Evolutionary conservation across 2,888 invertebrate genomes (phyloP), one percentile per base, ranked within the genome.

Genomic region (Tetragonula carbonaria): DNA sequence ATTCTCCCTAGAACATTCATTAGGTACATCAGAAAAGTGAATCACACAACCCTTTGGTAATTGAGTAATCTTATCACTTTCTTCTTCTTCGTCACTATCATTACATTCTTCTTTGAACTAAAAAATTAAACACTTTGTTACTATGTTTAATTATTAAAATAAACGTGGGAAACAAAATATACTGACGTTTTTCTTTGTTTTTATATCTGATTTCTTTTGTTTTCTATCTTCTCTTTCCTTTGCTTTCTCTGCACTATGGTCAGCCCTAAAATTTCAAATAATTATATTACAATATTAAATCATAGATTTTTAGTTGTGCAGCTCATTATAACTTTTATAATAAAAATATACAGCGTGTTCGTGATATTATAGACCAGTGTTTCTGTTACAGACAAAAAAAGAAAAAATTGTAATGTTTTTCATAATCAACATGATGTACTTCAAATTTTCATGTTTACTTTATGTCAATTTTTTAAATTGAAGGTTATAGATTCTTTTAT

Each of bases 11-110:
- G 96, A 95, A 92, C 95, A 95, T 62, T 95, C 96, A 21, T 96
- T 96, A 3, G 96, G 95, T 33, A 96, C 95, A 18, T 97, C 96
- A 55, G 95, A 95, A 89, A 98, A 96, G 89, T 97, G 96, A 28
- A 98, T 93, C 50, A 98, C 96, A 2, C 97, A 96, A 55, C 98
- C 98, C 88, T 96, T 97, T 0, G 97, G 97, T 74, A 97, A 95
- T 65, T 79, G 84, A 76, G 85, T 86, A 33, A 87, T 87, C 59
- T 86, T 90, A 38, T 84, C 91, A 8, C 73, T 76, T 21, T 84
- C 88, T 8, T 90, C 88, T 53, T 87, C 87, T 2, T 68, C 74
- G 0, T 72, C 77, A 23, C 86, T 75, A 16, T 86, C 74, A 0
- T 55, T 67, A 0, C 53, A 62, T 11, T 70, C 63, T 1, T 59